Evolutionary conservation across 1,140 invertebrate species (phyloP).

Genomic region (Trichonephila inaurata): DNA sequence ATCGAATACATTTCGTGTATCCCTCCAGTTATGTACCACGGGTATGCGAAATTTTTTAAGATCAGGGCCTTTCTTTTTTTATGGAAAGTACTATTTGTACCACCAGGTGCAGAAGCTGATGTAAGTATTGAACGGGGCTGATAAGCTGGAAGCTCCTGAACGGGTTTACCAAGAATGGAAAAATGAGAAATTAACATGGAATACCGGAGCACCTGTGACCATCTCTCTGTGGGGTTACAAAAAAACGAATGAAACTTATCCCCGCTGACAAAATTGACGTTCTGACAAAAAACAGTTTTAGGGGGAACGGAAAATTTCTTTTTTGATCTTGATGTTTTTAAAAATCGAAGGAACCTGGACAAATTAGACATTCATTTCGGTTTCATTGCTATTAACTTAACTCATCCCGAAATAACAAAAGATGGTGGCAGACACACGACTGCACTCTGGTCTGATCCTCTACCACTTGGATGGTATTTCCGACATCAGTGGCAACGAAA

Average conservation of each 20-base stretch:
- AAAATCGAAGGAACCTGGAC: slow-evolving; percentile 85
- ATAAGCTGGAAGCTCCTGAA: slow-evolving; percentile 77
- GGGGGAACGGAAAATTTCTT: slow-evolving; percentile 39
- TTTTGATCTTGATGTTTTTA: slow-evolving; percentile 81
- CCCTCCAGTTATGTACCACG: slow-evolving; percentile 94
- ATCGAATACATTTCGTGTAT: slow-evolving; percentile 90
- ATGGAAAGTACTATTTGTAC: slow-evolving; percentile 92
- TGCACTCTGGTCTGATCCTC: slow-evolving; percentile 92
- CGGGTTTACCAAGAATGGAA: slow-evolving; percentile 78
- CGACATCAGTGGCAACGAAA: slow-evolving; percentile 90
- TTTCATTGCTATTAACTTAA: slow-evolving; percentile 94
- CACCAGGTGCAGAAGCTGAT: slow-evolving; percentile 78
- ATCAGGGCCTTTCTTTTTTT: slow-evolving; percentile 92
- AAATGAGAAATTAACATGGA: slow-evolving; percentile 77
- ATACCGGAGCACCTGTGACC: slow-evolving; percentile 64
- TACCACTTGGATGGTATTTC: slow-evolving; percentile 96
- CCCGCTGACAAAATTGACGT: slow-evolving; percentile 78
- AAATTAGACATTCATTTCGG: slow-evolving; percentile 90
- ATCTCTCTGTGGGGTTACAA: slow-evolving; percentile 78
- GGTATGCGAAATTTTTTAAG: slow-evolving; percentile 90
- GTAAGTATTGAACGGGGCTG: slow-evolving; percentile 77
- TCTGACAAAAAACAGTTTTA: slow-evolving; percentile 67
- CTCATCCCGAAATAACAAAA: slow-evolving; percentile 84
- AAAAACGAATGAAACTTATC: slow-evolving; percentile 78
- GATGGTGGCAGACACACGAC: slow-evolving; percentile 83